Percentiles rank a stretch among this genome's conserved stretches.
Conservation (phyloP, 2,888 invertebrate species). For the Oegoconia quadripuncta region DNA sequence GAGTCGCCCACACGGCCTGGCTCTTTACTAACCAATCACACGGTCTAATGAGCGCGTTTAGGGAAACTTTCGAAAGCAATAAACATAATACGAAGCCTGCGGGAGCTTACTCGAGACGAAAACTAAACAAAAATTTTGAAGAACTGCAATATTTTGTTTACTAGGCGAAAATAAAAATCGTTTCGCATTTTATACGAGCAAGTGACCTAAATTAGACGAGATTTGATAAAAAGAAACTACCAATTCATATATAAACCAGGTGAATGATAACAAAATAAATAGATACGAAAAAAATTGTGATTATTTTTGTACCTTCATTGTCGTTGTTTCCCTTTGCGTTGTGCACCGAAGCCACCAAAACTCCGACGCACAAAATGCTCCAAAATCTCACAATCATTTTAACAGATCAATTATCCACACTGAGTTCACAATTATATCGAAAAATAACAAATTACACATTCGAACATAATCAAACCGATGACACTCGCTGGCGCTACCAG, state of each 20-base stretch:
- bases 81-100: slow-evolving; percentile 5
- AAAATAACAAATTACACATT: slow-evolving; percentile 68
- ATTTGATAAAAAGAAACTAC: not conserved
- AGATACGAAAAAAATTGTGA: slow-evolving; percentile 35
- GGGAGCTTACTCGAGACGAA: not conserved
- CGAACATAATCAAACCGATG: slow-evolving; percentile 68
- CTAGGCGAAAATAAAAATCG: not conserved
- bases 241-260: slow-evolving; percentile 2
- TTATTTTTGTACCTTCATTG: slow-evolving; percentile 67
- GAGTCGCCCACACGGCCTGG: slow-evolving; percentile 51
- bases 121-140: not conserved
- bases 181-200: not conserved
- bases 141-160: no score
- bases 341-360: slow-evolving; percentile 69
- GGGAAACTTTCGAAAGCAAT: slow-evolving; percentile 28
- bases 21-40: slow-evolving; percentile 31
- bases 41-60: slow-evolving; percentile 34
- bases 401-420: slow-evolving; percentile 59
- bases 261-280: slow-evolving; percentile 53
- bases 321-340: slow-evolving; percentile 70
- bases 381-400: slow-evolving; percentile 78
- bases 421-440: slow-evolving; percentile 66
- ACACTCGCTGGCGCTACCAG: slow-evolving; percentile 69
- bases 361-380: slow-evolving; percentile 71
- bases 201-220: not conserved